These are phyloP conservation scores for Caenorhabditis macrosperma DNA, from an alignment of 2,888 invertebrate species.

Conservation along the genomic window DNA sequence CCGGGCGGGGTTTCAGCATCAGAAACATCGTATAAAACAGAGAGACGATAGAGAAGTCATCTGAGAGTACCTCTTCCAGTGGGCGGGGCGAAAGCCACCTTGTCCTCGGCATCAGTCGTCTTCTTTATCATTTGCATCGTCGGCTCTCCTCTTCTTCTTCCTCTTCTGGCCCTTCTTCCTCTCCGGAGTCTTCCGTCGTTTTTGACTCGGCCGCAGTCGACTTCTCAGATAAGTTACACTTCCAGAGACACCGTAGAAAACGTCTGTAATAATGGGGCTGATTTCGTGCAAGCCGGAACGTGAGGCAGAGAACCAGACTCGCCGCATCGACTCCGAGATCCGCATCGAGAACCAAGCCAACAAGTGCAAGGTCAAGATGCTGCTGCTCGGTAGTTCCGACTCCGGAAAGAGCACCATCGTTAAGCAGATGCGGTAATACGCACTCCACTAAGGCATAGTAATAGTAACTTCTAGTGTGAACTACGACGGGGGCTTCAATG, in stretches of 20 bases:
- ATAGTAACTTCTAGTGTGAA: slow-evolving; percentile 41
- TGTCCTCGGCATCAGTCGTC: not conserved
- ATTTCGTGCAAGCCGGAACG: slow-evolving; percentile 44
- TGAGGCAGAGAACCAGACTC: slow-evolving; percentile 32
- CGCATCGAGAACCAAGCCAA: slow-evolving; percentile 37
- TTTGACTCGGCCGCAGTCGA: too few species aligned
- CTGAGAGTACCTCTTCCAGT: not conserved
- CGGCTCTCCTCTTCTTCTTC: not conserved
- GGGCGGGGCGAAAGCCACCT: not conserved
- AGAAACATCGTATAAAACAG: not conserved
- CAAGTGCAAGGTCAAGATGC: slow-evolving; percentile 48
- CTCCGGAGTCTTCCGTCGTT: not conserved
- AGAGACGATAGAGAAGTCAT: not conserved
- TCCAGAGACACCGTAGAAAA: slow-evolving; percentile 19
- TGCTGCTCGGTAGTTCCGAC: slow-evolving; percentile 50
- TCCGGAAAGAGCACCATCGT: slow-evolving; percentile 67
- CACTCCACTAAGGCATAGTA: too few species aligned
- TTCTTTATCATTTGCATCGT: not conserved
- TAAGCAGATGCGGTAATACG: slow-evolving; percentile 62
- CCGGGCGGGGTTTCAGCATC: not conserved
- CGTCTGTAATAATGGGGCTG: slow-evolving; percentile 35
- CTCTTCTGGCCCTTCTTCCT: not conserved
- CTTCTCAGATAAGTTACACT: not conserved
- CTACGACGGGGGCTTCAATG: slow-evolving; percentile 56
- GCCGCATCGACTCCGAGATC: slow-evolving; percentile 45